These are phyloP conservation scores for Unio delphinus DNA, from an alignment of 2,888 invertebrate genomes.

Conservation along the genomic window DNA sequence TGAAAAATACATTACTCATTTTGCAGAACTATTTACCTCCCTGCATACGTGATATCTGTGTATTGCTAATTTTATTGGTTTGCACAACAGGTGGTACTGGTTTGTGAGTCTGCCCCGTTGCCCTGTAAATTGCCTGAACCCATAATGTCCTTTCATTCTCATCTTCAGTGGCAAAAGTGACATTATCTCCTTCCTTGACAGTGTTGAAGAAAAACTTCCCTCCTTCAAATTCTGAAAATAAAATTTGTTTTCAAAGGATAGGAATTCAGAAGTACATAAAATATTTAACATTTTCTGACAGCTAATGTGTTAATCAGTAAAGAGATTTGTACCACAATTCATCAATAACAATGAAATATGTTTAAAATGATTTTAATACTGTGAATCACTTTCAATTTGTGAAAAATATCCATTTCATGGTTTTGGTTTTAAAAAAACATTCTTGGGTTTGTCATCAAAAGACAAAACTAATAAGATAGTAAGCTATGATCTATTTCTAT, in stretches of 20 bases:
- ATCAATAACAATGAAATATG: background rate
- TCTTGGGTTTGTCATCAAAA: too few species aligned
- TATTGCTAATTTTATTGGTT: slow-evolving; percentile 76
- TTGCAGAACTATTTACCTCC: slow-evolving; percentile 79
- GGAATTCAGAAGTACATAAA: background rate
- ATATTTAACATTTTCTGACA: background rate
- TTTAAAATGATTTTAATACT: background rate
- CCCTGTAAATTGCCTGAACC: slow-evolving; percentile 99
- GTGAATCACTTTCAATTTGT: too few species aligned
- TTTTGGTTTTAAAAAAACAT: too few species aligned
- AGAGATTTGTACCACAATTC: background rate
- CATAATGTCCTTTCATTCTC: slow-evolving; percentile 97
- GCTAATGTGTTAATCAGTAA: background rate
- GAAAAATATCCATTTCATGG: too few species aligned
- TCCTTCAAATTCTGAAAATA: slow-evolving; percentile 85
- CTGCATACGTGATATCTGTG: slow-evolving; percentile 86
- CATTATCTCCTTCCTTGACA: slow-evolving; percentile 97
- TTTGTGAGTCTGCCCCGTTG: slow-evolving; percentile 99
- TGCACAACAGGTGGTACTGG: slow-evolving; percentile 89
- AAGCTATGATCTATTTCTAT: too few species aligned
- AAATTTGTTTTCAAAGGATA: too few species aligned
- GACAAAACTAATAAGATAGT: too few species aligned
- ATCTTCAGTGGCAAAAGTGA: slow-evolving; percentile 80
- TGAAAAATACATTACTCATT: too few species aligned
- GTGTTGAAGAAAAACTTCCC: slow-evolving; percentile 98